Conservation (phyloP, 2,113 vertebrate genomes). For the Spea multiplicata region DNA sequence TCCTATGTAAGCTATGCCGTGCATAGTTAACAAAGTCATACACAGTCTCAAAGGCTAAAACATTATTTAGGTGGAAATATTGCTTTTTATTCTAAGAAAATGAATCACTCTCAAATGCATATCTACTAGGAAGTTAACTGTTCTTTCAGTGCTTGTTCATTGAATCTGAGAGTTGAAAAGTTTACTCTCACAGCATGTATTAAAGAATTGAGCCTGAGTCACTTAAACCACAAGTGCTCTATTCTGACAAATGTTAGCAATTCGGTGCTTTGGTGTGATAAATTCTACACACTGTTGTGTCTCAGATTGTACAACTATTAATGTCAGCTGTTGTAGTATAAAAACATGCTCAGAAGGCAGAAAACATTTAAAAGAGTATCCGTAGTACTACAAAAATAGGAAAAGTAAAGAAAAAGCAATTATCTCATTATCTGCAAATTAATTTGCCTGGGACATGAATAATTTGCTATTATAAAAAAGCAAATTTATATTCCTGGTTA, state of each 20-base stretch:
- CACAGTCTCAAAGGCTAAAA: background rate
- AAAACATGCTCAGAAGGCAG: background rate
- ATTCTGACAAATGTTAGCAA: conserved; percentile 15
- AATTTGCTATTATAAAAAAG: no score
- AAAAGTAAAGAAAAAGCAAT: no score
- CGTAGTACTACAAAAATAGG: background rate
- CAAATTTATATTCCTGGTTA: no score
- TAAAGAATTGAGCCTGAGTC: background rate
- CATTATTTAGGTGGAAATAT: background rate
- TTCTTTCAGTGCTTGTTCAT: background rate
- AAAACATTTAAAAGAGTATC: background rate
- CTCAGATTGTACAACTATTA: background rate
- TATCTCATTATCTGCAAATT: no score
- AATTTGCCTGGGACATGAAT: no score
- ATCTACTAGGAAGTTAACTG: background rate
- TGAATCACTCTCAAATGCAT: background rate
- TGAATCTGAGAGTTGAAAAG: background rate
- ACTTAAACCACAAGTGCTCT: background rate
- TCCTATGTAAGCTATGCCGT: no score
- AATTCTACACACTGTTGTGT: background rate
- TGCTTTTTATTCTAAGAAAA: background rate
- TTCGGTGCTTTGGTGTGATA: background rate
- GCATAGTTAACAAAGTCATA: no score
- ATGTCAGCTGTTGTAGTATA: background rate
- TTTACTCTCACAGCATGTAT: background rate